phyloP scores from a whole-genome alignment of 2,113 vertebrate genomes.

The Hyperoodon ampullatus region DNA sequence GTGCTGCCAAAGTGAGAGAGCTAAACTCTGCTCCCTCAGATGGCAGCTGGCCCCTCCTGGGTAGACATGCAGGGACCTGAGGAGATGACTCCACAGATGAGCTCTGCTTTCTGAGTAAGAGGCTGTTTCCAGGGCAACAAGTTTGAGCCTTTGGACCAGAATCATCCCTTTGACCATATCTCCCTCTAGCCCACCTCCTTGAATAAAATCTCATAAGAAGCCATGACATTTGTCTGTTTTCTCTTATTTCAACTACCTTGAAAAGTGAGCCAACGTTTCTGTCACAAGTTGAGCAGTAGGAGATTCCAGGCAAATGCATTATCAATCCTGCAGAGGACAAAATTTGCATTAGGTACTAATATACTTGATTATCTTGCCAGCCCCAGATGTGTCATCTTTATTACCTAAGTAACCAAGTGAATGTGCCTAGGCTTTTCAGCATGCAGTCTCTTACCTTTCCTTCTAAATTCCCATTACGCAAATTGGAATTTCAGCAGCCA shows the following conservation, averaged over 20 bases:
- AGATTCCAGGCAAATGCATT: not conserved
- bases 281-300: not conserved
- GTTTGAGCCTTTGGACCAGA: not conserved
- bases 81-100: not conserved
- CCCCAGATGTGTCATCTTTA: not conserved
- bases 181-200: not conserved
- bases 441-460: not conserved
- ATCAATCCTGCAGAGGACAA: not conserved
- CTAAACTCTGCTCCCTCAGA: not conserved
- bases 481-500: conserved; percentile 66
- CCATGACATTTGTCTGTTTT: not conserved
- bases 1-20: not conserved
- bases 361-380: not conserved
- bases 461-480: conserved; percentile 63
- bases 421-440: not conserved
- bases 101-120: not conserved
- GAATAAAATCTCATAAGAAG: not conserved
- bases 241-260: not conserved
- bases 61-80: not conserved
- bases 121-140: not conserved
- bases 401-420: not conserved
- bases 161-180: not conserved
- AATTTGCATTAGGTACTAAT: not conserved
- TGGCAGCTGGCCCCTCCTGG: not conserved
- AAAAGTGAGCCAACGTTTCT: not conserved